Percentiles rank a stretch among this genome's conserved stretches.
Evolutionary conservation across 2,113 vertebrate genomes (phyloP).

Genomic region (Arvicanthis niloticus): DNA sequence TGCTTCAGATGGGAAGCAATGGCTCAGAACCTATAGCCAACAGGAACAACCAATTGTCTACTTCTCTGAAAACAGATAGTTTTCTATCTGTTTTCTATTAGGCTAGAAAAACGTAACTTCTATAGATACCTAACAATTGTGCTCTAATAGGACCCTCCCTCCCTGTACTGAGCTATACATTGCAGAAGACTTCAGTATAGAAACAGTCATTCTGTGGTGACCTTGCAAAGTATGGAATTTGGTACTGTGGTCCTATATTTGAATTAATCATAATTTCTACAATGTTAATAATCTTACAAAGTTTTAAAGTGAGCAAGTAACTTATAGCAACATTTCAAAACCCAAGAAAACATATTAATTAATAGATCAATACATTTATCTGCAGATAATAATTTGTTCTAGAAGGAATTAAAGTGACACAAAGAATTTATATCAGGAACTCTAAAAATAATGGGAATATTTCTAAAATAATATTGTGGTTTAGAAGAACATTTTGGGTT

Average conservation of each 20-base stretch:
- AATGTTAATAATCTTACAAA: slow-evolving; percentile 8
- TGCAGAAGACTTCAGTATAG: slow-evolving; percentile 20
- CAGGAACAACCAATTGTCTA: slow-evolving; percentile 82
- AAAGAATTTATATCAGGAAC: background rate
- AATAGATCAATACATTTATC: background rate
- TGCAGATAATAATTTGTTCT: background rate
- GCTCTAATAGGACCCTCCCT: background rate
- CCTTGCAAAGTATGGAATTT: background rate
- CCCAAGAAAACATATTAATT: background rate
- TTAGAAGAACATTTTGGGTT: background rate
- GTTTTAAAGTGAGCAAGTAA: background rate
- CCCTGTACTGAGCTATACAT: background rate
- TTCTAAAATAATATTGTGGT: background rate
- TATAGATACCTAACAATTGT: slow-evolving; percentile 42
- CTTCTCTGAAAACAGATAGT: slow-evolving; percentile 79
- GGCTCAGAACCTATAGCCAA: slow-evolving; percentile 81
- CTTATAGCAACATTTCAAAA: slow-evolving; percentile 21
- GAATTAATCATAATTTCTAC: background rate
- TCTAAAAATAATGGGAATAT: slow-evolving; percentile 46
- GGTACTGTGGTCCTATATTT: background rate
- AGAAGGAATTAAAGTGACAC: background rate
- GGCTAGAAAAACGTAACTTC: slow-evolving; percentile 73
- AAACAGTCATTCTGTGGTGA: background rate
- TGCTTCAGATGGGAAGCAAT: slow-evolving; percentile 80
- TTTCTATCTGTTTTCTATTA: no score